Base-by-base conservation (phyloP, 1,140 invertebrate genomes). In the Dendrolimus kikuchii region DNA sequence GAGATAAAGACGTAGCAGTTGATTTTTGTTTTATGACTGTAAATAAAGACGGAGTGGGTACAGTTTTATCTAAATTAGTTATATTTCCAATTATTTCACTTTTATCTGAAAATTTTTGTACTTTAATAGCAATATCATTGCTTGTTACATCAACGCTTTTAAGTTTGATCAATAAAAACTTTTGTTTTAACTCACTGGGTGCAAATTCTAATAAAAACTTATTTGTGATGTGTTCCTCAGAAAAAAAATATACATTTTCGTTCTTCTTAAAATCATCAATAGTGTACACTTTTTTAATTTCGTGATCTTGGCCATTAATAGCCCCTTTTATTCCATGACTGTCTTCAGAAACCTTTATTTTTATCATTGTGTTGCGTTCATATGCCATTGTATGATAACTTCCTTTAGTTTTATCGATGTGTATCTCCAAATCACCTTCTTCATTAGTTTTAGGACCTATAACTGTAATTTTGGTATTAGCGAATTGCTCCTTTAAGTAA, bases 141-240 rank as follows among this genome's bases (percentile, higher is more conserved):
- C 53, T 9, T 7, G 74, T 76, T 4, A 86, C 57, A 52, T 86
- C 73, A 7, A 72, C 40, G 53, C 66, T 69, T 5, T 67, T 51
- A 5, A 86, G 62, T 72, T 81, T 83, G n/a, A 86, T 66, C 6
- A 75, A 58, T n/a, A 82, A 49, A 57, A 68, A 79, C 42, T 61
- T 68, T 64, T 81, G 81, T 36, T 66, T 58, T 23, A 53, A 39
- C 5, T 51, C 49, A 36, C 62, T 59, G 3, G 39, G 42, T 8
- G 7, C 41, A 42, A 69, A 66, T 43, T 70, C 52, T 38, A 55
- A 50, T 5, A 86, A 51, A 53, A 71, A 83, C 36, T 78, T 74
- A 57, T 82, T 83, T 5, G 82, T 45, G 7, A 60, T 7, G 39
- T 71, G 77, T 51, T 79, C 55, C 39, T 74, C 46, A 37, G 75